Conservation (phyloP, 2,113 vertebrate genomes). For the Geococcyx californianus region DNA sequence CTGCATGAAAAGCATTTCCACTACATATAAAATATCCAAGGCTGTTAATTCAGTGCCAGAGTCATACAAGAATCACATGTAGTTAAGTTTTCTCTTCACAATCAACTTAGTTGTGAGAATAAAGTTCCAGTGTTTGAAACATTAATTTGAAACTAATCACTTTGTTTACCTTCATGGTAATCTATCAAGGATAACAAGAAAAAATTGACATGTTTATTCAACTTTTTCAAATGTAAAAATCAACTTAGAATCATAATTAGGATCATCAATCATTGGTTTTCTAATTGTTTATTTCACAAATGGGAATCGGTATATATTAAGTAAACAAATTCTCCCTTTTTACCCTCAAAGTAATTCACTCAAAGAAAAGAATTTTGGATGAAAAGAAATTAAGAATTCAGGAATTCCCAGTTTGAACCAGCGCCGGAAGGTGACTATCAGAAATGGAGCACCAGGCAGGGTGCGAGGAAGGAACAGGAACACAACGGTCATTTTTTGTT, state of each 20-base stretch:
- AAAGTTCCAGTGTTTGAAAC: not conserved
- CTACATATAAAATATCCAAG: not conserved
- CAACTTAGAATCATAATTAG: not conserved
- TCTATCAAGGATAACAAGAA: not conserved
- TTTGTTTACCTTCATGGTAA: not conserved
- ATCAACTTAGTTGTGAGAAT: not conserved
- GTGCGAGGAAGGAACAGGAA: not conserved
- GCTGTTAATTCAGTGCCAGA: not conserved
- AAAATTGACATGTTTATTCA: not conserved
- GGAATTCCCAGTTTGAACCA: not conserved
- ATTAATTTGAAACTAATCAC: not conserved
- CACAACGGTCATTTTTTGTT: fast-evolving
- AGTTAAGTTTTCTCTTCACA: not conserved
- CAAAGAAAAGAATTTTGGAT: not conserved
- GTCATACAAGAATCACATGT: not conserved
- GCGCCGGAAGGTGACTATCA: not conserved
- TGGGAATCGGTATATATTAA: fast-evolving
- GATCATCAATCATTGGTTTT: not conserved
- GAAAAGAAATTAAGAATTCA: not conserved
- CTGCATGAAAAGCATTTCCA: not conserved
- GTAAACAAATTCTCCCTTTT: not conserved
- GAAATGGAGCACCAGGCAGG: fast-evolving
- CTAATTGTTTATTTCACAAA: not conserved
- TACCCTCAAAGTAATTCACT: not conserved
- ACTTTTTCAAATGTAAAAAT: not conserved